Base-by-base conservation (phyloP, 2,113 vertebrate species). In the Hippocampus zosterae region DNA sequence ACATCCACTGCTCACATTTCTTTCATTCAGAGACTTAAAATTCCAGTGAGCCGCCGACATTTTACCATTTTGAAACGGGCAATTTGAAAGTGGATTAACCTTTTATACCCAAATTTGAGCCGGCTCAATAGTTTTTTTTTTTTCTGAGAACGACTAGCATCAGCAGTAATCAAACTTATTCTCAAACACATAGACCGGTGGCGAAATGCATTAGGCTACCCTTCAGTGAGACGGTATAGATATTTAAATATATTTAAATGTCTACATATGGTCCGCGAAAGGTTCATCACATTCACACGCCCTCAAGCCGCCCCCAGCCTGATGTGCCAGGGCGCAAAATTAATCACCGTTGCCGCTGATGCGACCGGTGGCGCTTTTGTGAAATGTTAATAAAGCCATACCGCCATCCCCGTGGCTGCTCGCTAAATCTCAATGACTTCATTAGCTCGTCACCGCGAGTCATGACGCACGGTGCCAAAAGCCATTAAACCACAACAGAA, bases 371-470 rank as follows among this genome's bases (percentile, higher is more conserved):
- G 83, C 76, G 57, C 72, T 78, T 73, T 73, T 71, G 70, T 76
- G 69, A 81, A 78, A 83, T 76, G 84, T 84, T 87, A 87, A 88
- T 85, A 77, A 83, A 89, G 78, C 75, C 75, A 65, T 67, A 73
- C 70, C 81, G 75, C 27, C 76, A 81, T 79, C 72, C 65, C 81
- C 23, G 67, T 72, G 78, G 82, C 82, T 84, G 80, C 84, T 79
- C 76, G 60, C 78, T 82, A 85, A 85, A 85, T 85, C 83, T 83
- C 83, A 76, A 75, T 78, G 79, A 88, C 88, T 87, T 86, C 74
- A 84, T 88, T 82, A 87, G 81, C 59, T 87, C 86, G 84, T 87
- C 86, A 86, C 81, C 76, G 76, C 78, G 82, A 88, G 79, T 85
- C 85, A 84, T 42, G 63, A 68, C 41, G 41, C 25, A 56, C 55